Evolutionary conservation across 2,797 vertebrate genomes (phyloP).

Genomic region (Tragelaphus eurycerus): DNA sequence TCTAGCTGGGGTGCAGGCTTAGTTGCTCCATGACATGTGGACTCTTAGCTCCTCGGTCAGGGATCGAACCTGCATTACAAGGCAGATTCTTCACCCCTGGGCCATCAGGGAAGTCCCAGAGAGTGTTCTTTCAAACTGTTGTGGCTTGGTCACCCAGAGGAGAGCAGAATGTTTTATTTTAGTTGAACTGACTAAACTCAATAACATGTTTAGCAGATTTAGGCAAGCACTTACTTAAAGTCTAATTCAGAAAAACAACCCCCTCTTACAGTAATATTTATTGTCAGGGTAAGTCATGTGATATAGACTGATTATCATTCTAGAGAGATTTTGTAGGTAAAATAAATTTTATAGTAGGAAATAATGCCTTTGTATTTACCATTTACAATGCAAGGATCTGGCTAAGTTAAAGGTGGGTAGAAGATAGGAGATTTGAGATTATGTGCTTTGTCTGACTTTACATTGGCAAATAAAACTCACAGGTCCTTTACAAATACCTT

Average conservation of each 20-base stretch:
- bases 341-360: slow-evolving; percentile 18
- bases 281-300: not conserved
- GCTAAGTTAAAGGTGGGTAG: not conserved
- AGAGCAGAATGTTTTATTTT: not conserved
- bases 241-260: slow-evolving; percentile 59
- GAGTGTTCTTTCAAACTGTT: not conserved
- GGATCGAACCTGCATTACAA: not conserved
- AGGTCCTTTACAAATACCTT: not conserved
- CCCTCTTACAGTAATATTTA: slow-evolving; percentile 20
- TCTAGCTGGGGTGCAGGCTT: fast-evolving
- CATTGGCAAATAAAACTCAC: slow-evolving; percentile 11
- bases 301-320: slow-evolving; percentile 54
- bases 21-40: not conserved
- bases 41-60: not conserved
- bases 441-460: slow-evolving; percentile 10
- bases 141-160: not conserved
- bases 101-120: not conserved
- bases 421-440: not conserved
- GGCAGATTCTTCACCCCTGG: not conserved
- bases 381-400: not conserved
- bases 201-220: slow-evolving; percentile 72
- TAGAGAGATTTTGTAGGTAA: slow-evolving; percentile 37
- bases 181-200: slow-evolving; percentile 5
- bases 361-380: not conserved
- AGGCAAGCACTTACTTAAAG: slow-evolving; percentile 72